Base-by-base conservation (phyloP, 2,113 vertebrate genomes). In the Bujurquina vittata region DNA sequence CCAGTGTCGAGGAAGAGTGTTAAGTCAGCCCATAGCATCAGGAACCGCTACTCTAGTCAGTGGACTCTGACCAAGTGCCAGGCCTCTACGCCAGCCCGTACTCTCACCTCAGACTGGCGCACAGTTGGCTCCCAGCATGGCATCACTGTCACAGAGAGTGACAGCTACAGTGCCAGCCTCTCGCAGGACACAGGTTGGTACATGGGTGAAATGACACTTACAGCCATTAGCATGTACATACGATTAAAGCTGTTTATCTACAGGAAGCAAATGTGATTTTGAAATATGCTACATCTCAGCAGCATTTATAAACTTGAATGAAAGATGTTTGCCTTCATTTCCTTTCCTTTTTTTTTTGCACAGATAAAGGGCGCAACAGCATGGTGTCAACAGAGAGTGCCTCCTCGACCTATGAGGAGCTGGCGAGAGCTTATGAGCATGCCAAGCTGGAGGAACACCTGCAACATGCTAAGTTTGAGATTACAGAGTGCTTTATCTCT, bases 1-100 rank as follows among this genome's bases (percentile, higher is more conserved):
- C 98, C 98, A 0, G 98, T 99, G 87, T 99, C 98, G 0, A 96
- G 98, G 87, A 99, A 99, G 95, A 99, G 96, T 0, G 96, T 99
- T 2, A 99, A 99, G 91, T 99, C 98, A 0, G 96, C 97, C 0
- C 98, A 99, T 92, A 97, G 98, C 90, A 97, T 97, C 80, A 96
- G 98, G 85, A 99, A 98, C 94, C 95, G 98, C 1, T 99, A 99
- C 94, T 99, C 98, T 62, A 99, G 98, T 95, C 98, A 99, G 89
- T 99, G 98, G 98, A 99, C 98, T 14, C 95, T 99, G 89, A 99
- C 98, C 91, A 99, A 99, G 91, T 98, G 98, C 93, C 98, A 99
- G 95, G 96, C 97, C 0, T 99, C 98, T 81, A 99, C 98, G 0
- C 98, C 98, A 0, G 98, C 98, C 0, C 97, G 98, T 40, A 98